These are phyloP conservation scores for Plagiodera versicolora DNA, from an alignment of 2,888 invertebrate genomes.

Conservation along the genomic window DNA sequence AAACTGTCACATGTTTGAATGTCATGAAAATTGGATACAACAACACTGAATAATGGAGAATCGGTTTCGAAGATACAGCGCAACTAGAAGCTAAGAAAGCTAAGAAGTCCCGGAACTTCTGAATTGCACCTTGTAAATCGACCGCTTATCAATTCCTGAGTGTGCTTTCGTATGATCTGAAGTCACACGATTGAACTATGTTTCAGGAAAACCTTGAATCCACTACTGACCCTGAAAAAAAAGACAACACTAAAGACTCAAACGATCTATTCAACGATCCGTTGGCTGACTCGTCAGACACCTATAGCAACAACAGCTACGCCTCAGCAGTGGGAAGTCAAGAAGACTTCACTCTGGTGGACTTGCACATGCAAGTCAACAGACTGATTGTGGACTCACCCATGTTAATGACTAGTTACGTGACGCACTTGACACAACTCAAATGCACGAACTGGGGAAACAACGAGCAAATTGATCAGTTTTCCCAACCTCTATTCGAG, in stretches of 20 bases:
- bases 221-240: slow-evolving; percentile 19
- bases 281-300: slow-evolving; percentile 67
- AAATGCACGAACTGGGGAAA: slow-evolving; percentile 72
- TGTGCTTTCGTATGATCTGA: neutral
- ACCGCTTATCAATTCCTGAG: too few species aligned
- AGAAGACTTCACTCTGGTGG: slow-evolving; percentile 88
- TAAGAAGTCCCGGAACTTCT: too few species aligned
- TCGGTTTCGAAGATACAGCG: too few species aligned
- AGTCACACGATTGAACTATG: neutral
- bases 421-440: slow-evolving; percentile 86
- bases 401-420: slow-evolving; percentile 91
- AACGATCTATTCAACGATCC: slow-evolving; percentile 33
- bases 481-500: slow-evolving; percentile 79
- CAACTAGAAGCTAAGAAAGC: too few species aligned
- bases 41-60: too few species aligned
- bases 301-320: slow-evolving; percentile 81
- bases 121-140: too few species aligned
- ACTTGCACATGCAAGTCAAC: slow-evolving; percentile 86
- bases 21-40: too few species aligned
- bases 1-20: too few species aligned
- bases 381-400: slow-evolving; percentile 91
- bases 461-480: slow-evolving; percentile 74
- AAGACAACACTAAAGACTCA: slow-evolving; percentile 28
- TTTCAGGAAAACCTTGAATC: slow-evolving; percentile 18
- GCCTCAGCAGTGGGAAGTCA: slow-evolving; percentile 91